phyloP scores from a whole-genome alignment of 2,888 invertebrate species.

The Leucophora obtusa region DNA sequence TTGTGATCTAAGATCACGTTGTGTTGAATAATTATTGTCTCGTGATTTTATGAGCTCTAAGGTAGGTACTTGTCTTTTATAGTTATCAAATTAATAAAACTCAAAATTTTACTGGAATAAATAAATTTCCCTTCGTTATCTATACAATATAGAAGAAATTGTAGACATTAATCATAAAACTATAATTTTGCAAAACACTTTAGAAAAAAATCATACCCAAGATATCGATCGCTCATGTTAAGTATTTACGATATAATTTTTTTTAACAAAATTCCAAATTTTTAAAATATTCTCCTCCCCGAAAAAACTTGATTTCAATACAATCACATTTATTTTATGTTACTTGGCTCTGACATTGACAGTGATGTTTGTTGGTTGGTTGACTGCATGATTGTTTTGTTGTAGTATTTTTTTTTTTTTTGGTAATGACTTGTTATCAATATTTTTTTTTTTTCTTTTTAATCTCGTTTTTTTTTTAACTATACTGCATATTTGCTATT shows the following conservation, averaged over 20 bases:
- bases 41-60: constrained; percentile 34
- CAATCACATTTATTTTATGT: not conserved
- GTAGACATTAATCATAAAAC: not conserved
- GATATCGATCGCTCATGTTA: constrained; percentile 12
- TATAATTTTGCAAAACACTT: not conserved
- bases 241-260: not conserved
- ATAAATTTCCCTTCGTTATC: constrained; percentile 1
- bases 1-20: too few species aligned
- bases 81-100: constrained; percentile 1
- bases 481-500: constrained; percentile 11
- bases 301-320: constrained; percentile 5
- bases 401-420: too few species aligned
- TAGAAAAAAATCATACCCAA: not conserved
- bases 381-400: not conserved
- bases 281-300: too few species aligned
- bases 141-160: not conserved
- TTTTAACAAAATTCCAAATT: too few species aligned
- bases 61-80: not conserved
- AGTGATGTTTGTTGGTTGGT: constrained; percentile 1
- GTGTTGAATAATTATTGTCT: constrained; percentile 19
- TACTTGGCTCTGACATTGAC: constrained; percentile 39
- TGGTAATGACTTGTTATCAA: constrained; percentile 9
- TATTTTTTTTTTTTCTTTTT: constrained; percentile 1
- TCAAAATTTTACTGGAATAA: not conserved
- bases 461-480: constrained; percentile 24